A percentile compares a stretch with the other conserved stretches of the same genome.
Evolutionary conservation across 2,888 invertebrate species (phyloP).

Genomic region (Apodemia hepburni): DNA sequence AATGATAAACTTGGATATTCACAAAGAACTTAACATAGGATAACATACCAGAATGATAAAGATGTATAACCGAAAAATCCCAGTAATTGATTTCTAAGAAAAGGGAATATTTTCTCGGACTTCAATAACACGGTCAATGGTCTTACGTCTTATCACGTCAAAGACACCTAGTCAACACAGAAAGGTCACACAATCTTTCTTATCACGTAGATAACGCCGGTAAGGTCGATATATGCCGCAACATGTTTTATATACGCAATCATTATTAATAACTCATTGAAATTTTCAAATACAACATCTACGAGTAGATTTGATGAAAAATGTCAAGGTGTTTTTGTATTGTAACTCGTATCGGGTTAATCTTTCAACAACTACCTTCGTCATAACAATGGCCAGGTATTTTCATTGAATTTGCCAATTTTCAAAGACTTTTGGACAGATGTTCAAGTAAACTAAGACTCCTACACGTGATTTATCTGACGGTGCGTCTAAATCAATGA

Average conservation of each 20-base stretch:
- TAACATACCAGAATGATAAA: too few species aligned
- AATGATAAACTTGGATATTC: background rate
- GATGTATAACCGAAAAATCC: background rate
- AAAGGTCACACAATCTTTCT: conserved; percentile 71
- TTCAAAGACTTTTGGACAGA: conserved; percentile 55
- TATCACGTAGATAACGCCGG: conserved; percentile 65
- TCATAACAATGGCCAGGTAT: conserved; percentile 57
- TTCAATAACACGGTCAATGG: conserved; percentile 62
- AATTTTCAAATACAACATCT: conserved; percentile 20
- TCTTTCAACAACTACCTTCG: conserved; percentile 66
- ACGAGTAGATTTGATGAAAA: conserved; percentile 36
- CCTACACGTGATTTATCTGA: conserved; percentile 72
- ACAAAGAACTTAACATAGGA: too few species aligned
- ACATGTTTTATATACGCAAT: conserved; percentile 36
- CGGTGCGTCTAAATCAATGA: conserved; percentile 57
- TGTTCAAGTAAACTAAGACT: conserved; percentile 60
- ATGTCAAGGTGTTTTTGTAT: conserved; percentile 68
- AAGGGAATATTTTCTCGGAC: conserved; percentile 6
- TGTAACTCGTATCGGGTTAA: conserved; percentile 69
- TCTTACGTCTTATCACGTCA: conserved; percentile 58
- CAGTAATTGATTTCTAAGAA: background rate
- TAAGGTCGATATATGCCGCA: conserved; percentile 69
- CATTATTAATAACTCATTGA: conserved; percentile 25
- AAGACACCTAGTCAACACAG: conserved; percentile 65
- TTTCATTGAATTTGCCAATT: conserved; percentile 60